Conservation (phyloP, 2,797 vertebrate species). For the Denticeps clupeoides region DNA sequence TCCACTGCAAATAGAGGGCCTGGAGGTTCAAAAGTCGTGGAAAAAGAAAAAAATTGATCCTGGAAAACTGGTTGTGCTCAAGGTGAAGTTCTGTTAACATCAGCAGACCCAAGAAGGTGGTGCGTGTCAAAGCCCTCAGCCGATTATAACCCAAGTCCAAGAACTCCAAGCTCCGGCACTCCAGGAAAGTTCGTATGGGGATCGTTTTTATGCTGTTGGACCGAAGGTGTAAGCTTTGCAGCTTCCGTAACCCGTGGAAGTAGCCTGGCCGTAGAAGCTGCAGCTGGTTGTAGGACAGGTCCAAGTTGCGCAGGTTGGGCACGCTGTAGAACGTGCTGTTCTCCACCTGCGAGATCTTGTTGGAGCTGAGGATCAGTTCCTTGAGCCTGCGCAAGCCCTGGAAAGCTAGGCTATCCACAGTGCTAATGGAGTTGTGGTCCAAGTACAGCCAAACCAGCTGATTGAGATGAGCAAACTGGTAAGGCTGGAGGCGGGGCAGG, state of each 20-base stretch:
- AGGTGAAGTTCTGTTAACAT: constrained; percentile 85
- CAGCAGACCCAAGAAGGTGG: constrained; percentile 82
- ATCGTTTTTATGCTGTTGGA: constrained; percentile 83
- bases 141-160: constrained; percentile 92
- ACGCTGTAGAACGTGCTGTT: constrained; percentile 82
- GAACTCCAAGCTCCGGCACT: constrained; percentile 90
- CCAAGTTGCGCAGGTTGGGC: constrained; percentile 87
- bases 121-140: constrained; percentile 78
- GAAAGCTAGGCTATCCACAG: constrained; percentile 78
- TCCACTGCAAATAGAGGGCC: constrained; percentile 90
- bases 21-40: constrained; percentile 88
- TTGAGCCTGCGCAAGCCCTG: constrained; percentile 88
- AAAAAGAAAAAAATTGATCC: constrained; percentile 91
- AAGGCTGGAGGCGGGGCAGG: constrained; percentile 76
- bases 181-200: constrained; percentile 79
- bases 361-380: constrained; percentile 92
- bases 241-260: constrained; percentile 86
- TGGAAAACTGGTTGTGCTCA: constrained; percentile 95
- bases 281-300: constrained; percentile 89
- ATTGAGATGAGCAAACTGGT: constrained; percentile 89
- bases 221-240: constrained; percentile 81
- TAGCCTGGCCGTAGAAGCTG: constrained; percentile 77
- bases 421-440: constrained; percentile 84
- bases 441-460: constrained; percentile 96
- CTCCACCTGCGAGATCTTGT: constrained; percentile 78